phyloP scores from a whole-genome alignment of 2,797 vertebrate genomes.

The Macrochelys suwanniensis region DNA sequence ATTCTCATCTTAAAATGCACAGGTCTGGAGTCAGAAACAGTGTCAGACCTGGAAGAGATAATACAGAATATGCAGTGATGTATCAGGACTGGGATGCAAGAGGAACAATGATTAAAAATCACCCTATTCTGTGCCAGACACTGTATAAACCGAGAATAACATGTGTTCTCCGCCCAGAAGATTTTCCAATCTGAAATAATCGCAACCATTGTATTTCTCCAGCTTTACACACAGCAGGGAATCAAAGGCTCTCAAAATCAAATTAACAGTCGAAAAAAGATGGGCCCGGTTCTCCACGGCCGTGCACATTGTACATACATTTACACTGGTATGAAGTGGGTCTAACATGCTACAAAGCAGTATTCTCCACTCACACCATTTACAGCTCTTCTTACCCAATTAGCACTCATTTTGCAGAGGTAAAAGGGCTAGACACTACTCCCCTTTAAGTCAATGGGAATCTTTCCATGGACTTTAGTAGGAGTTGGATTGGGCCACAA shows the following conservation, averaged over 20 bases:
- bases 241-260: background rate
- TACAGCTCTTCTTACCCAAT: background rate
- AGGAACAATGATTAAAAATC: background rate
- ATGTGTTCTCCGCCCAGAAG: background rate
- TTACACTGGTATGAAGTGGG: background rate
- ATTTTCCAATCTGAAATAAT: background rate
- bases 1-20: conserved; percentile 17
- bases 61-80: background rate
- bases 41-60: conserved; percentile 10
- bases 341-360: background rate
- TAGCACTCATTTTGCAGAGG: background rate
- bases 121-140: background rate
- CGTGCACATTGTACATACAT: background rate
- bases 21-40: background rate
- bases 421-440: background rate
- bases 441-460: background rate
- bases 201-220: background rate
- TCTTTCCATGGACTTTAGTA: background rate
- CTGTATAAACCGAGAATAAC: background rate
- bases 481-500: background rate
- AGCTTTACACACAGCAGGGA: background rate
- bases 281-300: background rate
- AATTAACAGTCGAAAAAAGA: background rate
- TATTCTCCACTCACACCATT: background rate
- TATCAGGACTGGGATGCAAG: background rate